Evolutionary conservation across 2,888 invertebrate genomes (phyloP), one percentile per base, ranked within the genome.

Genomic region (Agonopterix heracliana): DNA sequence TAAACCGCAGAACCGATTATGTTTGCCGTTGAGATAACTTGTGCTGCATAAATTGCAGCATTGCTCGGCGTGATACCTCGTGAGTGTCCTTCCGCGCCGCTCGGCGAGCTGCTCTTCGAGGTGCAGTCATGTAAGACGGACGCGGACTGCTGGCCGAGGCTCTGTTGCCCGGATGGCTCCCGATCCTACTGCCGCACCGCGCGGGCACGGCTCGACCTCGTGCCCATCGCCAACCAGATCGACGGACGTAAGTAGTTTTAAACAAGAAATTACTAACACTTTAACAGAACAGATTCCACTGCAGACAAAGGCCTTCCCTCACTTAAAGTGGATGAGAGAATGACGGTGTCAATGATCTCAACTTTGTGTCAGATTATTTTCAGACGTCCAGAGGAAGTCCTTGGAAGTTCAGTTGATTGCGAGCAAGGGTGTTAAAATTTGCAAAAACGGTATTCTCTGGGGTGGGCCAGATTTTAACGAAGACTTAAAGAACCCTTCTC

Each of bases 101-200:
- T 94, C 12, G 92, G 93, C 0, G 94, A 94, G 78, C 80, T 93
- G 9, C 87, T 93, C 60, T 91, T 93, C 71, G 92, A 93, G 51
- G 90, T 94, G 11, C 91, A 92, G 70, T 89, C 91, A 50, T 95
- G 95, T 66, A 83, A 88, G 59, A 82, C 81, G 0, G 94, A 95
- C 66, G 78, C 88, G 11, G 94, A 95, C 63, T 95, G 95, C 74
- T 91, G 92, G 90, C 93, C 94, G 10, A 86, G 94, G 26, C 90
- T 95, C 50, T 95, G 95, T 73, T 95, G 95, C 59, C 93, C 93
- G 0, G 94, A 94, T 70, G 92, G 90, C 57, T 78, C 78, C 2
- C 90, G 90, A 46, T 92, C 91, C 57, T 94, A 93, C 71, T 94
- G 94, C 70, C 90, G 94, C 57, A 93, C 93, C 3, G 91, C 93